Evolutionary conservation across 2,888 invertebrate species (phyloP).

Genomic region (Scaptomyza cyrtandrae): DNA sequence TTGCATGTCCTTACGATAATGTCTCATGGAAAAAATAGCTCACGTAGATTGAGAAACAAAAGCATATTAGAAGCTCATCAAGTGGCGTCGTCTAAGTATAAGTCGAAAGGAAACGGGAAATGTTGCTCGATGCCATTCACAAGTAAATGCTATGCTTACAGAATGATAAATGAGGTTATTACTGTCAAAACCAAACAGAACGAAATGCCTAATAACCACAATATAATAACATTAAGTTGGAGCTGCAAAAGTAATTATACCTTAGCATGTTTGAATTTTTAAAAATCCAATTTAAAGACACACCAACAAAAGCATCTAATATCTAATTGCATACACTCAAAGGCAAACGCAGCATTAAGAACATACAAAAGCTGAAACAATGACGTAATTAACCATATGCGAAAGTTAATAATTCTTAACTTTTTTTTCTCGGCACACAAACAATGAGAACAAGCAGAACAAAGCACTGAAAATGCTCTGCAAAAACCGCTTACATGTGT

Average conservation of each 20-base stretch:
- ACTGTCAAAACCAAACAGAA: neutral
- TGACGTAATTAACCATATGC: constrained; percentile 71
- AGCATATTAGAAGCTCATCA: constrained; percentile 32
- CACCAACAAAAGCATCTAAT: neutral
- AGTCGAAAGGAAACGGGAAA: constrained; percentile 1
- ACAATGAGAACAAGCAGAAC: constrained; percentile 3
- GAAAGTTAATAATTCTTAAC: constrained; percentile 60
- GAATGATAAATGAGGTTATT: constrained; percentile 1
- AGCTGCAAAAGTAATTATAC: neutral
- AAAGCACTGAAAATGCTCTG: constrained; percentile 2
- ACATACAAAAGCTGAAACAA: constrained; percentile 34
- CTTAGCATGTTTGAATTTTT: neutral
- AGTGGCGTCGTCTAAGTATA: constrained; percentile 1
- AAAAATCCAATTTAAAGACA: neutral
- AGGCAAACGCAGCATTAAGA: constrained; percentile 5
- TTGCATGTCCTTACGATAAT: constrained; percentile 56
- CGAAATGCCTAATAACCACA: neutral
- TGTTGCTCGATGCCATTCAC: neutral
- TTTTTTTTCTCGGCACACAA: constrained; percentile 23
- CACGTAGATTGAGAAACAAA: constrained; percentile 7
- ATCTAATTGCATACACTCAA: constrained; percentile 3
- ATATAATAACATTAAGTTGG: neutral
- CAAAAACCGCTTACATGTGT: neutral
- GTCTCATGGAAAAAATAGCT: constrained; percentile 8
- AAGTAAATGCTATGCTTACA: neutral